These are phyloP conservation scores for Gouania willdenowi DNA, from an alignment of 2,797 vertebrate genomes.

Conservation along the genomic window DNA sequence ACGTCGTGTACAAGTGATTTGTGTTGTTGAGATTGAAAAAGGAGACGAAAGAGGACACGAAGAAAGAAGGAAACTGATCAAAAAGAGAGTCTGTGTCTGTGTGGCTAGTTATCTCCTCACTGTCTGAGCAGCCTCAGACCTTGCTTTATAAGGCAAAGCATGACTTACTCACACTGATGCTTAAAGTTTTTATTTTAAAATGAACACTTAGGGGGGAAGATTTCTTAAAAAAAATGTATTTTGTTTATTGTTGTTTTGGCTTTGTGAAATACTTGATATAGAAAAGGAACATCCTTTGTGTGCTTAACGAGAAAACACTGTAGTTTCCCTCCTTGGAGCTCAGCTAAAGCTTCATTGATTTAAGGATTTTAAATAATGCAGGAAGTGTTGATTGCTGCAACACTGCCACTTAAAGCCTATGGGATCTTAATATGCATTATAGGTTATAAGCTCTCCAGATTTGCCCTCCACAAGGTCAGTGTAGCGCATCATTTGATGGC, in stretches of 20 bases:
- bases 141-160: conserved; percentile 18
- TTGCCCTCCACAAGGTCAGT: conserved; percentile 40
- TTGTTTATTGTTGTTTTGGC: no score
- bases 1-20: no score
- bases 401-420: conserved; percentile 6
- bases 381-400: conserved; percentile 8
- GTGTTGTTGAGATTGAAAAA: conserved; percentile 1
- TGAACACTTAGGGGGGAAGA: no score
- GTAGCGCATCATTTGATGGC: conserved; percentile 12
- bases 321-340: no score
- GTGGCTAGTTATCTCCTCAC: conserved; percentile 35
- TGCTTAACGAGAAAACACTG: no score
- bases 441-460: conserved; percentile 26
- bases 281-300: no score
- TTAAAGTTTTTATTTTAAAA: no score
- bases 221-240: no score
- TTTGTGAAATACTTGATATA: no score
- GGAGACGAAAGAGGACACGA: conserved; percentile 20
- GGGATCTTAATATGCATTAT: conserved; percentile 37
- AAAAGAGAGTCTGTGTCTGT: conserved; percentile 27
- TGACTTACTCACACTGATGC: conserved; percentile 43
- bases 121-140: conserved; percentile 15
- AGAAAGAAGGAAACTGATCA: conserved; percentile 40
- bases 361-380: conserved; percentile 32
- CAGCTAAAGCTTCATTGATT: conserved; percentile 2